These are phyloP conservation scores for Carapus acus DNA, from an alignment of 2,797 vertebrate species.

Conservation along the genomic window DNA sequence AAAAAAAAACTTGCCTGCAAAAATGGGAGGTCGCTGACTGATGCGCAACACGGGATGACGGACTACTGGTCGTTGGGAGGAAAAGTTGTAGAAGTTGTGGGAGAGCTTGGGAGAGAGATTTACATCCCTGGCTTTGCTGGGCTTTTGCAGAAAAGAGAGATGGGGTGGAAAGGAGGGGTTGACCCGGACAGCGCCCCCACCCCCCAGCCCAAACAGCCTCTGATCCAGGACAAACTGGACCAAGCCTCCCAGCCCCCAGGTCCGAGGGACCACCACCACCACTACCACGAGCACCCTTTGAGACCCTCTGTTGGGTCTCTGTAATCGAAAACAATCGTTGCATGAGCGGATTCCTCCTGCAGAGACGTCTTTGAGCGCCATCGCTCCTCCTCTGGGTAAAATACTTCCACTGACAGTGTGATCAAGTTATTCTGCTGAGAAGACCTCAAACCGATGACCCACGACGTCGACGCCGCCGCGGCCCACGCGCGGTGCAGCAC, in stretches of 20 bases:
- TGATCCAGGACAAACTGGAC: too few relatives aligned
- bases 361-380: slow-evolving; percentile 15
- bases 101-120: slow-evolving; percentile 25
- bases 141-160: slow-evolving; percentile 34
- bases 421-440: slow-evolving; percentile 30
- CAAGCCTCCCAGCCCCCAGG: too few relatives aligned
- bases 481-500: slow-evolving; percentile 44
- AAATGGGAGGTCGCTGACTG: slow-evolving; percentile 15
- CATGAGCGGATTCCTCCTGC: slow-evolving; percentile 15
- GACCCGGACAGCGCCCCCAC: too few relatives aligned
- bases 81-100: too few relatives aligned
- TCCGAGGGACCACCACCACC: slow-evolving; percentile 17
- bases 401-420: slow-evolving; percentile 33
- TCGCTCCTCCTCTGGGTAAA: slow-evolving; percentile 25
- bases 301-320: too few relatives aligned
- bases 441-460: slow-evolving; percentile 26
- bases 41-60: slow-evolving; percentile 32
- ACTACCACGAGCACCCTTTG: too few relatives aligned
- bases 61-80: slow-evolving; percentile 61
- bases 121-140: slow-evolving; percentile 44
- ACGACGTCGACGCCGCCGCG: slow-evolving; percentile 37
- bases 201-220: too few relatives aligned
- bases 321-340: too few relatives aligned
- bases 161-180: too few relatives aligned
- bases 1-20: slow-evolving; percentile 20